Conservation (phyloP, 2,113 vertebrate genomes). For the Lagenorhynchus albirostris region DNA sequence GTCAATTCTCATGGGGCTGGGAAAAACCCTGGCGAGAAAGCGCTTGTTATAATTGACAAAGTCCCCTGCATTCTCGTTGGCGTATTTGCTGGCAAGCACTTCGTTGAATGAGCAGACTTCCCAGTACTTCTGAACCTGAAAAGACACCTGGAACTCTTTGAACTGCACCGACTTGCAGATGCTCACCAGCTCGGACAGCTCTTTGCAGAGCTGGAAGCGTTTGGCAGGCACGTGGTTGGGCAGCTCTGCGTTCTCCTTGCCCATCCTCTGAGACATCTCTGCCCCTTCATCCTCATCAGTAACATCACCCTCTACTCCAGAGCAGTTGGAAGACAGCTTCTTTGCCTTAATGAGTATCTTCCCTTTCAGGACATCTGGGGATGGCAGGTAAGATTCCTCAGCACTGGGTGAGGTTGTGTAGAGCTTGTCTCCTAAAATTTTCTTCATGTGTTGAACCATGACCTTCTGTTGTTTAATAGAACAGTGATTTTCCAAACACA, state of each 20-base stretch:
- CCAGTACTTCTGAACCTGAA: conserved; percentile 97
- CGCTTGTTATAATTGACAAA: conserved; percentile 99
- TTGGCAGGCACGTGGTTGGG: conserved; percentile 84
- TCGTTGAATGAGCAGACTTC: conserved; percentile 98
- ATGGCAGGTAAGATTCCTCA: conserved; percentile 94
- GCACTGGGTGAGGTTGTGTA: conserved; percentile 87
- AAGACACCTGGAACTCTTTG: conserved; percentile 93
- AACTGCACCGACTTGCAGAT: conserved; percentile 97
- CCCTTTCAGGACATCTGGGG: conserved; percentile 90
- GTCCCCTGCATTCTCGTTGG: conserved; percentile 94
- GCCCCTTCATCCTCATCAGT: conserved; percentile 97
- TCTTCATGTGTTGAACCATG: conserved; percentile 97
- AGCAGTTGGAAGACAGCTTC: conserved; percentile 90
- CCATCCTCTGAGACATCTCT: conserved; percentile 94
- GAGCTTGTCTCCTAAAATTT: conserved; percentile 94
- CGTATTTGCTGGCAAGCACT: conserved; percentile 93
- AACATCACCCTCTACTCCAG: conserved; percentile 93
- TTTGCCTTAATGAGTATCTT: conserved; percentile 96
- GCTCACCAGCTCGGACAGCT: conserved; percentile 95
- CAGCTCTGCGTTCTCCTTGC: conserved; percentile 87
- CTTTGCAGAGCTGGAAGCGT: conserved; percentile 94
- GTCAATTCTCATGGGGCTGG: conserved; percentile 98
- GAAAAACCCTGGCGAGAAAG: conserved; percentile 94
- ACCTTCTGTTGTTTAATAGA: conserved; percentile 96
- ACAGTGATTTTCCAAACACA: conserved; percentile 98